These are phyloP conservation scores for Xestobium rufovillosum DNA, from an alignment of 2,888 invertebrate genomes.

Conservation along the genomic window DNA sequence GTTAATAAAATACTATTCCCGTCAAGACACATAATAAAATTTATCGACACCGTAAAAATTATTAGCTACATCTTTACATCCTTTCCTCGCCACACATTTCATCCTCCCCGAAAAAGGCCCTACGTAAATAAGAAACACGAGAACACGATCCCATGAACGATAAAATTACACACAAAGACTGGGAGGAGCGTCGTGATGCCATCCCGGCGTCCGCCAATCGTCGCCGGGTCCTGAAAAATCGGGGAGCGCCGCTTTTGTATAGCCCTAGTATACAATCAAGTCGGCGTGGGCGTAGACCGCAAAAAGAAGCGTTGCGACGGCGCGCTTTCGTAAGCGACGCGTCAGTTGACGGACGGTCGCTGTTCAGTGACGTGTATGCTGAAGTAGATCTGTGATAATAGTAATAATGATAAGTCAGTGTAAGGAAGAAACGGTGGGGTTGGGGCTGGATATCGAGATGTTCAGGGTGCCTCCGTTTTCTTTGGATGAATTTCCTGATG, in stretches of 20 bases:
- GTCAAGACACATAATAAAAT: too few relatives aligned
- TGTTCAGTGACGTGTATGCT: conserved; percentile 19
- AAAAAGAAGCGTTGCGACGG: conserved; percentile 31
- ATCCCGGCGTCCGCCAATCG: conserved; percentile 29
- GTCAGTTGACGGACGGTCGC: conserved; percentile 26
- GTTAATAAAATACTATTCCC: too few relatives aligned
- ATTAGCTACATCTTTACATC: too few relatives aligned
- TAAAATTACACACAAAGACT: too few relatives aligned
- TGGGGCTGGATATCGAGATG: conserved; percentile 43
- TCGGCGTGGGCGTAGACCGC: too few relatives aligned
- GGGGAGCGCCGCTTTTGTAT: conserved; percentile 49
- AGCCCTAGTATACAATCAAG: too few relatives aligned
- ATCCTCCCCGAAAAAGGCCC: too few relatives aligned
- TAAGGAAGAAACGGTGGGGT: conserved; percentile 29
- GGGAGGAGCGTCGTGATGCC: conserved; percentile 30
- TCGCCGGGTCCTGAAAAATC: conserved; percentile 45
- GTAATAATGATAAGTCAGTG: conserved; percentile 39
- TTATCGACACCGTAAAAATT: too few relatives aligned
- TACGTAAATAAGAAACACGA: too few relatives aligned
- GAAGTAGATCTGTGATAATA: conserved; percentile 46
- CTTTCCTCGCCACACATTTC: too few relatives aligned
- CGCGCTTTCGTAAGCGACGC: conserved; percentile 25
- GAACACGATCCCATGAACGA: too few relatives aligned
- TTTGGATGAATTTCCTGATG: conserved; percentile 65
- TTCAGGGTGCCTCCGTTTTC: conserved; percentile 67